Evolutionary conservation across 2,113 vertebrate species (phyloP).

Genomic region (Ptilorrhoa leucosticta): DNA sequence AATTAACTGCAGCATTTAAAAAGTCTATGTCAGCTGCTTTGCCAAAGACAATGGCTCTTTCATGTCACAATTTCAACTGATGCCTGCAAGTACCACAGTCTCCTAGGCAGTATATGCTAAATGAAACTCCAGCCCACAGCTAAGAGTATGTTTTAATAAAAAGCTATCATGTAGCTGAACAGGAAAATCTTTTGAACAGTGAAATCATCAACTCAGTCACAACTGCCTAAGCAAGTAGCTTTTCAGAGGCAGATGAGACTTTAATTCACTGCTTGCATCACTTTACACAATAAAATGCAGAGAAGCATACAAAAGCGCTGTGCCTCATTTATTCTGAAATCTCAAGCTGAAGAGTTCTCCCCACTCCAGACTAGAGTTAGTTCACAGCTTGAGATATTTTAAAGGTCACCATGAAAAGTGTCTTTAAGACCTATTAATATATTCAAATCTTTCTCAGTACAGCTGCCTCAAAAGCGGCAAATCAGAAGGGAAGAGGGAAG

Average conservation of each 20-base stretch:
- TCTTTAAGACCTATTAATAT: neutral
- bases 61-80: neutral
- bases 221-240: neutral
- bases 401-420: neutral
- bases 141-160: neutral
- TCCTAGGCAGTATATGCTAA: neutral
- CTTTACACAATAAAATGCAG: neutral
- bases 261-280: neutral
- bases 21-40: constrained; percentile 1
- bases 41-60: constrained; percentile 52
- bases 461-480: neutral
- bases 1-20: neutral
- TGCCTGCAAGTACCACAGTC: neutral
- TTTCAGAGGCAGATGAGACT: neutral
- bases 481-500: neutral
- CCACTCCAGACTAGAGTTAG: neutral
- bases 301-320: neutral
- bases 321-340: neutral
- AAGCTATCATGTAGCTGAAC: neutral
- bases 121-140: neutral
- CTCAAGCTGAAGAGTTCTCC: neutral
- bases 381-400: constrained; percentile 1
- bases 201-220: neutral
- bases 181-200: neutral
- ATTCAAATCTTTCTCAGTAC: neutral